These are phyloP conservation scores for Erannis defoliaria DNA, from an alignment of 2,888 invertebrate genomes.

Conservation along the genomic window DNA sequence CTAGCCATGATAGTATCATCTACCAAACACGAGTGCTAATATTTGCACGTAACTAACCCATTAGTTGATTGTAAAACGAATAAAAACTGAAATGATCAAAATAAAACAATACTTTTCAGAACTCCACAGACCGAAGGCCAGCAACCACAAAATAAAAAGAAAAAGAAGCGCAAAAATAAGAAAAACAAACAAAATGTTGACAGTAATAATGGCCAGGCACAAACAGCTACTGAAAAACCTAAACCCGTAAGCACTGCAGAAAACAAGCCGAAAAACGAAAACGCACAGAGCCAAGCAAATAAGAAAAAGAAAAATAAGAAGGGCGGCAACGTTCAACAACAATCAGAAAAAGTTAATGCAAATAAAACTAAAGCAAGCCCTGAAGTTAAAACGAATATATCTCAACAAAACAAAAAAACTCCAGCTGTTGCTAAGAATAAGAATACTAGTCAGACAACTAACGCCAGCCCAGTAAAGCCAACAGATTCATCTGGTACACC, in stretches of 20 bases:
- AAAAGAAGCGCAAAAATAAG: conserved; percentile 59
- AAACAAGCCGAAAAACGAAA: conserved; percentile 31
- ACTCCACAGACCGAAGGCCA: conserved; percentile 27
- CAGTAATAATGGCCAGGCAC: conserved; percentile 15
- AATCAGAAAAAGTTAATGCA: conserved; percentile 25
- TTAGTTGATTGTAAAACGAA: neutral
- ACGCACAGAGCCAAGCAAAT: conserved; percentile 35
- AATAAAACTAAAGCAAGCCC: conserved; percentile 35
- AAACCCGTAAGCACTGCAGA: conserved; percentile 17
- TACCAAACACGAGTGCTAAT: neutral
- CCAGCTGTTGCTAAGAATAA: conserved; percentile 1
- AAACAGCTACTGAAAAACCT: conserved; percentile 26
- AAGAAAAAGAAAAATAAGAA: conserved; percentile 55
- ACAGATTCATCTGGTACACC: conserved; percentile 40
- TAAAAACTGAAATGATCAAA: neutral
- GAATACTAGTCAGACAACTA: conserved; percentile 1
- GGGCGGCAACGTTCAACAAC: conserved; percentile 38
- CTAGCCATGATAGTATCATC: too few relatives aligned
- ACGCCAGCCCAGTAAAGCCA: conserved; percentile 22
- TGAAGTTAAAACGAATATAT: neutral
- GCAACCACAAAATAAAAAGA: conserved; percentile 38
- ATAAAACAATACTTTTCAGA: conserved; percentile 31
- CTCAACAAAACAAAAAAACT: neutral
- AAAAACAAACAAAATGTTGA: conserved; percentile 50
- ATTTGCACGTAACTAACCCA: neutral